Conservation (phyloP, 2,797 vertebrate species). For the Etheostoma perlongum region DNA sequence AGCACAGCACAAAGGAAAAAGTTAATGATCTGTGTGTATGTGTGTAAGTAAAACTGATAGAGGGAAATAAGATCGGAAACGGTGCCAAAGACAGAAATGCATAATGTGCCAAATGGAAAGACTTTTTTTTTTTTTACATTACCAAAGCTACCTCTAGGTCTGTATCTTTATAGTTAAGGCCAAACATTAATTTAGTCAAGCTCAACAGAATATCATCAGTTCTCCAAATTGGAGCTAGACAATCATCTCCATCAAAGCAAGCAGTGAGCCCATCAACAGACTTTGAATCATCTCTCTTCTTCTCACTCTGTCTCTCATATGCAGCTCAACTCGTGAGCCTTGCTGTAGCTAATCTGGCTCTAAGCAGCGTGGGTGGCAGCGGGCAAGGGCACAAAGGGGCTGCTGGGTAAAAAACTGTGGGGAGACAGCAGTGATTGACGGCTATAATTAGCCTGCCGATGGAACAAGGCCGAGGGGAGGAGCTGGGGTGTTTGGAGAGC, state of each 20-base stretch:
- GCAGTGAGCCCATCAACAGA: constrained; percentile 42
- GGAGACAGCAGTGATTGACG: constrained; percentile 79
- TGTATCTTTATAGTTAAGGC: not conserved
- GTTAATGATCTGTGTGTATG: not conserved
- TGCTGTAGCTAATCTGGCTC: constrained; percentile 72
- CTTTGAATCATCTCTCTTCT: constrained; percentile 41
- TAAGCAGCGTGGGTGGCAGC: constrained; percentile 71
- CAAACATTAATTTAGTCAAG: constrained; percentile 14
- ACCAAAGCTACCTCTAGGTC: not conserved
- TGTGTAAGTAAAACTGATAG: not conserved
- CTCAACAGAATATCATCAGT: constrained; percentile 30
- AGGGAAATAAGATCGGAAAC: not conserved
- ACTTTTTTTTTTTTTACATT: not conserved
- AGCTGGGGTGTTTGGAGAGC: constrained; percentile 62
- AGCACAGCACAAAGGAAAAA: not conserved
- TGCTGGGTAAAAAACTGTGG: constrained; percentile 63
- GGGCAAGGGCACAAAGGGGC: constrained; percentile 72
- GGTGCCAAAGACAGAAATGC: not conserved
- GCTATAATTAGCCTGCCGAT: constrained; percentile 78
- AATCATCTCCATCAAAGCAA: constrained; percentile 49
- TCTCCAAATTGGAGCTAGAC: constrained; percentile 21
- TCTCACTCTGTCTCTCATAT: constrained; percentile 49
- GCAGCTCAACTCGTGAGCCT: constrained; percentile 53
- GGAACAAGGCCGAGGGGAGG: constrained; percentile 75
- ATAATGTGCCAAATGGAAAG: no score